Base-by-base conservation (phyloP, 2,797 vertebrate genomes). In the Oreortyx pictus region DNA sequence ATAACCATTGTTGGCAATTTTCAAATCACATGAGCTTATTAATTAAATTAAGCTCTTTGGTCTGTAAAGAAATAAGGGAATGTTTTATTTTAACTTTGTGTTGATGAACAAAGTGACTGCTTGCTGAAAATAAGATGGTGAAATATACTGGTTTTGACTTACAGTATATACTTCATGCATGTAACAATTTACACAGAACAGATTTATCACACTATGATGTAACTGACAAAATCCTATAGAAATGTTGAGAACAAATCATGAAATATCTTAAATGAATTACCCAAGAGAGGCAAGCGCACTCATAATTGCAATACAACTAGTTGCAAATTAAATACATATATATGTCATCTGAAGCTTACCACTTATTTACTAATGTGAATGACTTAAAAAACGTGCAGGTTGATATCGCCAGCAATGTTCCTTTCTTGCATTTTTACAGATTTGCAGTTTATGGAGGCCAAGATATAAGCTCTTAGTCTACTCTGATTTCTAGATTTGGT, bases 11-110 rank as follows among this genome's bases (percentile, higher is more conserved):
- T 11, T 60, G 57, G 49, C 60, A 94, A 88, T 73, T 94, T 78
- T 82, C 24, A 82, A 88, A 73, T 41, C 60, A 61, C 39, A 49
- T n/a, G 82, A 88, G 16, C 27, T 74, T 93, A 80, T 52, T 94
- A 90, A 89, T 93, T 73, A 79, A 79, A 92, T 86, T 88, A 91
- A 86, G 35, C 8, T 78, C 72, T 91, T 43, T 56, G 88, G 46
- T 19, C 9, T 50, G 61, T 37, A 87, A 88, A 88, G 73, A 95
- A 89, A 74, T 70, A 78, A 70, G 31, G 54, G 24, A 81, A 80
- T 52, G 14, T 61, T 86, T 89, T 82, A 77, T 86, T 67, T 49
- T 56, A 33, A 80, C 7, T 60, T 89, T 37, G 54, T 41, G 22
- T 61, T 72, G 50, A 67, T 61, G 74, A 84, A 71, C 35, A 88